Percentiles rank a stretch among this genome's conserved stretches.
Evolutionary conservation across 2,113 vertebrate species (phyloP).

Genomic region (Scomber scombrus): DNA sequence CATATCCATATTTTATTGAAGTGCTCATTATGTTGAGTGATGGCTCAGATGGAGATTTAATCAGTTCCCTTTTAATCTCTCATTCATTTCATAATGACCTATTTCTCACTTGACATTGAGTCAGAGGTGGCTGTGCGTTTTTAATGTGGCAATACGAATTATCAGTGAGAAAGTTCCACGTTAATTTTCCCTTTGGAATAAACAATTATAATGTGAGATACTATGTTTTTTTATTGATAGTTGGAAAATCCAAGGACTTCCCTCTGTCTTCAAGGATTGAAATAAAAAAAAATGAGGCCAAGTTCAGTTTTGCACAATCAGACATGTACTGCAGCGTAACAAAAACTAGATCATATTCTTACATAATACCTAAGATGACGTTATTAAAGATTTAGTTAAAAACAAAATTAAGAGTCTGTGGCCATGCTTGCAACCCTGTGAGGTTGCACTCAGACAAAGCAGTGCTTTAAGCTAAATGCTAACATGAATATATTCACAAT

Average conservation of each 20-base stretch:
- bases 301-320: neutral
- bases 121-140: slow-evolving; percentile 58
- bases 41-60: slow-evolving; percentile 72
- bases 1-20: slow-evolving; percentile 78
- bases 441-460: neutral
- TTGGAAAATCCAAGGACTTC: slow-evolving; percentile 11
- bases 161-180: slow-evolving; percentile 11
- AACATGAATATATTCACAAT: neutral
- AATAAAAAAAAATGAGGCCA: neutral
- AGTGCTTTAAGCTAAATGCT: neutral
- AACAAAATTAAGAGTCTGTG: neutral
- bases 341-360: neutral
- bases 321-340: neutral
- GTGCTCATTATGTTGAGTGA: slow-evolving; percentile 79
- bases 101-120: slow-evolving; percentile 73
- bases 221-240: slow-evolving; percentile 9
- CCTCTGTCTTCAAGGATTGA: neutral
- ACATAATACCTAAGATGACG: neutral
- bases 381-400: neutral
- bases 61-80: slow-evolving; percentile 74
- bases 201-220: slow-evolving; percentile 3
- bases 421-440: neutral
- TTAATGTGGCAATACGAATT: slow-evolving; percentile 29
- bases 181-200: slow-evolving; percentile 23
- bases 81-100: slow-evolving; percentile 68